Evolutionary conservation across 2,888 invertebrate genomes (phyloP).

Genomic region (Amphipyra tragopoginis): DNA sequence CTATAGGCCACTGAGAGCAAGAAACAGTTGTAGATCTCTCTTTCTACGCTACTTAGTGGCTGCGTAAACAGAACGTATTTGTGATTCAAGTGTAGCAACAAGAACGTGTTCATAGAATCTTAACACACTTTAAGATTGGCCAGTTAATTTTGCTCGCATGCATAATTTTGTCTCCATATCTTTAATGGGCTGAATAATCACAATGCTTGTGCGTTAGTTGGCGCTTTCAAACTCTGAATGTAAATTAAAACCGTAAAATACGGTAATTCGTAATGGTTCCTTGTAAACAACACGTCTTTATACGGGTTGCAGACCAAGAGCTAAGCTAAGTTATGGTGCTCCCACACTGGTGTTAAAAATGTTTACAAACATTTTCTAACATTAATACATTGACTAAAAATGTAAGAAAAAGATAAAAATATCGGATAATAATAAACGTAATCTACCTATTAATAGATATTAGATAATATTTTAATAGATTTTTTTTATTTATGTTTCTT

Average conservation of each 20-base stretch:
- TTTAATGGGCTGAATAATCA: constrained; percentile 17
- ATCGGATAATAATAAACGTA: too few species aligned
- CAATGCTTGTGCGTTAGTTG: constrained; percentile 8
- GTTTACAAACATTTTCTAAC: too few species aligned
- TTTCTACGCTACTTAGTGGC: constrained; percentile 40
- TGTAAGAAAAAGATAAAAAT: too few species aligned
- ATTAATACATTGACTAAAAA: too few species aligned
- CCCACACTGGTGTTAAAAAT: too few species aligned
- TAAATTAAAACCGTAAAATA: neutral
- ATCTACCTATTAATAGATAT: too few species aligned
- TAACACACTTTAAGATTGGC: constrained; percentile 28
- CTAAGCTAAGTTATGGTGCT: too few species aligned
- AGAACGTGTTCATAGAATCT: constrained; percentile 23
- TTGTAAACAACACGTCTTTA: too few species aligned
- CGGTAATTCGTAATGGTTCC: too few species aligned
- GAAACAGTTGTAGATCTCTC: constrained; percentile 44
- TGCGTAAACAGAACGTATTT: constrained; percentile 46
- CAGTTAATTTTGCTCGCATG: constrained; percentile 30
- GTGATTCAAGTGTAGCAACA: constrained; percentile 27
- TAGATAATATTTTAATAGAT: too few species aligned
- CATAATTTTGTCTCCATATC: constrained; percentile 26
- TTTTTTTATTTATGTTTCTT: too few species aligned
- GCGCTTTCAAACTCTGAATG: constrained; percentile 24
- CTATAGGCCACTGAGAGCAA: constrained; percentile 26
- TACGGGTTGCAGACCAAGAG: too few species aligned